Percentiles rank a stretch among this genome's conserved stretches.
Conservation (phyloP, 2,113 vertebrate species). For the Oreocharis arfaki region DNA sequence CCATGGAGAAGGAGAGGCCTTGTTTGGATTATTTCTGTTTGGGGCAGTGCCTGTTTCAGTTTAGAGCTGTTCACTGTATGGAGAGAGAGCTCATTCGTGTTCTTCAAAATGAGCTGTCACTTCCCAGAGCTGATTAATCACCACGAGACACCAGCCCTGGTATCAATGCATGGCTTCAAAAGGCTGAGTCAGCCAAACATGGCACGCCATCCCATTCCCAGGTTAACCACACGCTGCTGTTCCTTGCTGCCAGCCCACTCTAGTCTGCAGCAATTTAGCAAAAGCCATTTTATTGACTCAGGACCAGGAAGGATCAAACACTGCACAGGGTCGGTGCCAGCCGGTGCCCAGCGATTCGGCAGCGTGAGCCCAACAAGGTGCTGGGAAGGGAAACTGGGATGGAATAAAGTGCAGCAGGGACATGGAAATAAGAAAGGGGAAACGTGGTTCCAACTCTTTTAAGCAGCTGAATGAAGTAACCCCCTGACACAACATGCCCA, state of each 20-base stretch:
- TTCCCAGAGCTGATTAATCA: neutral
- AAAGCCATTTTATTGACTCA: neutral
- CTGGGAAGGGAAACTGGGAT: neutral
- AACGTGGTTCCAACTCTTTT: neutral
- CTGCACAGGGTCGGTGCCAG: neutral
- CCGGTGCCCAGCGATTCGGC: neutral
- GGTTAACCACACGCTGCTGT: neutral
- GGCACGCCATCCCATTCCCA: rapidly evolving
- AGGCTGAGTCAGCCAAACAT: neutral
- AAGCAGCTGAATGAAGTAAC: neutral
- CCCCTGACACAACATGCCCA: neutral
- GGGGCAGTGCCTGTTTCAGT: neutral
- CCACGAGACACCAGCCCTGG: neutral
- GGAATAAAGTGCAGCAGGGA: neutral
- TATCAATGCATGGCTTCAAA: neutral
- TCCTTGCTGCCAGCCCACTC: neutral
- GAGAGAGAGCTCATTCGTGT: neutral
- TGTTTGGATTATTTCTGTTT: neutral
- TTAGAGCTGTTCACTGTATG: neutral
- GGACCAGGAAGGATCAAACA: neutral
- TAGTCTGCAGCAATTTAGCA: neutral
- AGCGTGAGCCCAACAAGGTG: rapidly evolving
- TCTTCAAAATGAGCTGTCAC: neutral
- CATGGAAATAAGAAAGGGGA: neutral
- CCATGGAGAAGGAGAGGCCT: neutral